A percentile compares a stretch with the other conserved stretches of the same genome.
Conservation (phyloP, 2,113 vertebrate genomes). For the Callorhinus ursinus region DNA sequence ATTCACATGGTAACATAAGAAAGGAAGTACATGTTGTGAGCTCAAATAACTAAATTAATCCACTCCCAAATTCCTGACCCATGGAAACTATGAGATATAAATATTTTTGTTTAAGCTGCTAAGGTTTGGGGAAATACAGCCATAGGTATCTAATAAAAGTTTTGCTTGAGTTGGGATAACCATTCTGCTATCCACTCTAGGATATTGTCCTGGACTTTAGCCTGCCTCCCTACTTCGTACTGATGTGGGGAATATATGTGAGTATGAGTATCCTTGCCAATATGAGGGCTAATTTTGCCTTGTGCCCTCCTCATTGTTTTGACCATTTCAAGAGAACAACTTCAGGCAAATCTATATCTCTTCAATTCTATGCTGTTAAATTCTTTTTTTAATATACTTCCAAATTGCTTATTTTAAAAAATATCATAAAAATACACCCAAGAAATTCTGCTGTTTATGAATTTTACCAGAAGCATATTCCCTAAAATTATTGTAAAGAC, state of each 20-base stretch:
- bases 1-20: background rate
- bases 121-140: background rate
- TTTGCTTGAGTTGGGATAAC: background rate
- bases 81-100: background rate
- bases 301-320: background rate
- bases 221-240: no score
- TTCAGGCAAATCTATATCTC: background rate
- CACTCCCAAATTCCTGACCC: background rate
- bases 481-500: background rate
- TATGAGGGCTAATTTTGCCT: background rate
- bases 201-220: background rate
- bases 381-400: background rate
- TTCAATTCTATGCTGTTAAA: background rate
- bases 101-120: background rate
- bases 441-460: background rate
- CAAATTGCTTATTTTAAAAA: background rate
- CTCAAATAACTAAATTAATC: background rate
- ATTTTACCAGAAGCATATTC: background rate
- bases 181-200: background rate
- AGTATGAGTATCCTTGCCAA: background rate
- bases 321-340: background rate
- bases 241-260: background rate
- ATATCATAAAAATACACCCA: background rate
- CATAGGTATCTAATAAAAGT: no score
- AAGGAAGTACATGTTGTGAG: background rate